A percentile compares a stretch with the other conserved stretches of the same genome.
Conservation (phyloP, 2,113 vertebrate genomes). For the Brienomyrus longianalis region DNA sequence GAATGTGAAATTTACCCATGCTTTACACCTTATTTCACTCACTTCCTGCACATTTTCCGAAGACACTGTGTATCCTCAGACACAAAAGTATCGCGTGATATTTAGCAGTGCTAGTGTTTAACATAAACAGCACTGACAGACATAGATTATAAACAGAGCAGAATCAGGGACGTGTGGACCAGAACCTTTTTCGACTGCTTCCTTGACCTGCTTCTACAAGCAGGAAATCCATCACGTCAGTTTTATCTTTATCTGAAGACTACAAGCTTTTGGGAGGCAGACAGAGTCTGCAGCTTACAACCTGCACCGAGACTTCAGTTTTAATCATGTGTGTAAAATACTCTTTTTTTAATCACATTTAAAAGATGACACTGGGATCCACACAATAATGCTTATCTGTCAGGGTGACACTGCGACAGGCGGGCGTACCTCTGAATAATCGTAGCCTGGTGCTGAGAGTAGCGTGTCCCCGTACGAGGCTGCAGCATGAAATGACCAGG, state of each 20-base stretch:
- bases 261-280: neutral
- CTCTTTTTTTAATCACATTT: neutral
- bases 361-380: neutral
- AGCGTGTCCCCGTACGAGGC: constrained; percentile 60
- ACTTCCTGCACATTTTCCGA: neutral
- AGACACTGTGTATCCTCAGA: neutral
- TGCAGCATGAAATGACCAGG: constrained; percentile 63
- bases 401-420: neutral
- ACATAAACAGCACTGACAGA: constrained; percentile 14
- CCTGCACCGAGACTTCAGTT: neutral
- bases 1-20: neutral
- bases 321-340: neutral
- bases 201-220: constrained; percentile 42
- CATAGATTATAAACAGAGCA: constrained; percentile 16
- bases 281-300: neutral
- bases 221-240: constrained; percentile 25
- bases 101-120: constrained; percentile 13
- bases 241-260: neutral
- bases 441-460: constrained; percentile 59
- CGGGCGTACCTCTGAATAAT: constrained; percentile 61
- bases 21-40: neutral
- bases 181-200: constrained; percentile 35
- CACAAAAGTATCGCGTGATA: neutral
- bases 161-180: constrained; percentile 18
- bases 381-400: neutral